Evolutionary conservation across 2,888 invertebrate species (phyloP), one percentile per base, ranked within the genome.

Genomic region (Apodemia hepburni): DNA sequence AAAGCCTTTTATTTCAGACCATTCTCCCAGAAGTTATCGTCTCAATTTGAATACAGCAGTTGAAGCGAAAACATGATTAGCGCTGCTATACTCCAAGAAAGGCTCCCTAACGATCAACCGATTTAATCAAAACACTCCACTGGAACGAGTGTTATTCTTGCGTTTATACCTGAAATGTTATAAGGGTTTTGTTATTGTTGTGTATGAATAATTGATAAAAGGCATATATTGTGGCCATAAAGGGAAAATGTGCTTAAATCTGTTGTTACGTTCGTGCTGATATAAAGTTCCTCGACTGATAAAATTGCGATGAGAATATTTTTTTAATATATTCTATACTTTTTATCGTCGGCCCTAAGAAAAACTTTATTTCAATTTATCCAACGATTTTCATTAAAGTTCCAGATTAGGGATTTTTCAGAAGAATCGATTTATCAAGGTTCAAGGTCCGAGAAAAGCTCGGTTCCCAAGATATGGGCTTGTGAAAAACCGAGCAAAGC

Each of bases 51-150:
- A 71, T 70, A 70, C 67, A 66, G 66, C 59, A 69, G 65, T 66
- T 69, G 69, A 71, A 70, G 68, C 69, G 71, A 71, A 71, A 71
- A 69, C 64, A 64, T 71, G 73, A 75, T 74, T 72, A 73, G 67
- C 70, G 63, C 64, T 27, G 22, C 49, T 59, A 62, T 66, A 61
- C 63, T 42, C 65, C 61, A 65, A 51, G 58, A 64, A 69, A 66
- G 69, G 66, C 67, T 62, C 67, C 66, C 66, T 67, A 69, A 71
- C 70, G 68, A 70, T 63, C 66, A 68, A 68, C 66, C 67, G 69
- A 71, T 70, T 70, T 70, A 72, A 73, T 74, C 70, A 71, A 69
- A 71, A 69, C 64, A 71, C 68, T 68, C 67, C 65, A 67, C 67
- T 66, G 60, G 62, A 54, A 60, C 62, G 64, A 47, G 35, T 62